Evolutionary conservation across 2,113 vertebrate species (phyloP), one percentile per base, ranked within the genome.

Genomic region (Seriola rivoliana): DNA sequence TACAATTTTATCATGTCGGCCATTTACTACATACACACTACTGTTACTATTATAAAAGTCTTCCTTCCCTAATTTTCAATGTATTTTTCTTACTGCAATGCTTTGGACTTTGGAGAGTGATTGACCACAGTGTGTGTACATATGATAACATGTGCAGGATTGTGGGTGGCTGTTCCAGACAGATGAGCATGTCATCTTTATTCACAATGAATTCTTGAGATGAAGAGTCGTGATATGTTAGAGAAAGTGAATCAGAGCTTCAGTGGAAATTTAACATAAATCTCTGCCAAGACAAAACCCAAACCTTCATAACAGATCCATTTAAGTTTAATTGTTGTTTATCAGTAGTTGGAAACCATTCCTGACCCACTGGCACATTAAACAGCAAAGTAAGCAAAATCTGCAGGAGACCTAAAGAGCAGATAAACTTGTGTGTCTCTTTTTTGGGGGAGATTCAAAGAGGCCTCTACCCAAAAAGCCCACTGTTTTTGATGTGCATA

Each of bases 171-270:
- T 60, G 23, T 62, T 73, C 42, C 14, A 7, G 16, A 64, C 40
- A 59, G 52, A 73, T 48, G 55, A 64, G 69, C 71, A 71, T 17
- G n/a, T 55, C 29, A 23, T 50, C 23, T 63, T 40, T 13, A 25
- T 50, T 78, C 64, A 34, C 23, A 21, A 14, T 3, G 23, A 81
- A 23, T 32, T 58, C 19, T 78, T 59, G 42, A 29, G 29, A 29
- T 29, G 2, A 29, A 29, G 29, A 29, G 29, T 29, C 29, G 2
- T 50, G 44, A 16, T 62, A 81, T 42, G 57, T 60, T 46, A 58
- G 34, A 32, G 34, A 46, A 64, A 74, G 25, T 12, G 29, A 55
- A 32, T 59, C 9, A 44, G 8, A 52, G 13, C 54, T 21, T 66
- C 12, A 0, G 14, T n/a, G 68, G 13, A 85, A 46, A 32, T 23